Percentiles rank a stretch among this genome's conserved stretches.
phyloP scores from a whole-genome alignment of 2,113 vertebrate species.

The Apteryx mantelli region DNA sequence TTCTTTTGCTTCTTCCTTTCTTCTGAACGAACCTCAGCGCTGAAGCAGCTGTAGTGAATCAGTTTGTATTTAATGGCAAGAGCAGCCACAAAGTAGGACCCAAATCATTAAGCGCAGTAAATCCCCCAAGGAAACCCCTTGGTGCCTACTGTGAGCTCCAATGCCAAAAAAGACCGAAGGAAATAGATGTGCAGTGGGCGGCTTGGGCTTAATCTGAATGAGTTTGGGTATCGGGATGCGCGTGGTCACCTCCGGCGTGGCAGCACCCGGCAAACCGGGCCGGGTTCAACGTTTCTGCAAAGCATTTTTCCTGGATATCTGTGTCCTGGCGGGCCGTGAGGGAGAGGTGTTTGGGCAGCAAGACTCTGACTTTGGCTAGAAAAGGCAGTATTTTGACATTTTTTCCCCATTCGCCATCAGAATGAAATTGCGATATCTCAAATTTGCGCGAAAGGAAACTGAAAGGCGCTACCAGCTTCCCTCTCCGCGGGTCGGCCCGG shows the following conservation, averaged over 20 bases:
- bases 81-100: neutral
- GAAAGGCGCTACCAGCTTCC: rapidly evolving
- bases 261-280: no score
- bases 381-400: neutral
- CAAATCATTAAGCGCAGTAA: neutral
- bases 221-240: no score
- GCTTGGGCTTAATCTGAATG: no score
- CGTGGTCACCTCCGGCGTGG: no score
- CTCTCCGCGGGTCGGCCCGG: neutral
- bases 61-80: neutral
- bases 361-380: neutral
- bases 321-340: rapidly evolving
- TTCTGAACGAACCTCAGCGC: neutral
- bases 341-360: neutral
- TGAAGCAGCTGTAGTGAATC: neutral
- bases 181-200: neutral
- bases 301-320: neutral
- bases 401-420: neutral
- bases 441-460: neutral
- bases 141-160: neutral
- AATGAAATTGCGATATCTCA: rapidly evolving
- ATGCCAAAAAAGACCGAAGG: neutral
- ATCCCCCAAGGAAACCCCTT: rapidly evolving
- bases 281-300: neutral
- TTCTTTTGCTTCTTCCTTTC: neutral